phyloP scores from a whole-genome alignment of 1,140 invertebrate species.

The Tetramorium simillimum region DNA sequence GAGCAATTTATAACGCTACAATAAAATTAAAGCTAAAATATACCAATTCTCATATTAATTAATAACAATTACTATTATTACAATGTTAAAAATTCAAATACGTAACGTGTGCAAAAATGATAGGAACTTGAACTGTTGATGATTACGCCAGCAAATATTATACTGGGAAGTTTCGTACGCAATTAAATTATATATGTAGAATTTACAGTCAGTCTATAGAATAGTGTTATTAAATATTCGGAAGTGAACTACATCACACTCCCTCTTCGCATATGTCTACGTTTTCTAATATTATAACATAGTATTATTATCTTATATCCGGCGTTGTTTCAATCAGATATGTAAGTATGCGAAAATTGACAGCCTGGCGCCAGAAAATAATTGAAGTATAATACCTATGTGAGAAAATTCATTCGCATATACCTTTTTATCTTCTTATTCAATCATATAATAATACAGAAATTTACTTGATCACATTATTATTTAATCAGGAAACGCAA shows the following conservation, averaged over 20 bases:
- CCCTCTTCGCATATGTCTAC: too few species aligned
- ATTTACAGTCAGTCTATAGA: conserved; percentile 8
- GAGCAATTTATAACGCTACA: background rate
- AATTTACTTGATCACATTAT: background rate
- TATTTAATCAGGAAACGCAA: background rate
- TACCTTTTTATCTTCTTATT: background rate
- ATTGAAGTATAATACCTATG: background rate
- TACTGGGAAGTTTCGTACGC: background rate
- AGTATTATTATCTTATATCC: conserved; percentile 44
- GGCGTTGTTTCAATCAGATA: background rate
- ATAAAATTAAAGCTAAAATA: background rate
- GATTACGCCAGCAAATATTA: background rate
- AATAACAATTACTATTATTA: background rate
- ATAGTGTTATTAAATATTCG: background rate
- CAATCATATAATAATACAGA: background rate
- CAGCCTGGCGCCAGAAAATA: background rate
- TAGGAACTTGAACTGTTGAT: background rate
- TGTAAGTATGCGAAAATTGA: conserved; percentile 1
- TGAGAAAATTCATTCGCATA: background rate
- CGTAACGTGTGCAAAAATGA: background rate
- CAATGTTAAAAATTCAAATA: background rate
- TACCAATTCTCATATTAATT: background rate
- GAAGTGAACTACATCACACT: background rate
- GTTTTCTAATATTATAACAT: background rate
- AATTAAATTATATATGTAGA: conserved; percentile 20